These are phyloP conservation scores for Narcine bancroftii DNA, from an alignment of 2,113 vertebrate species.

Conservation along the genomic window DNA sequence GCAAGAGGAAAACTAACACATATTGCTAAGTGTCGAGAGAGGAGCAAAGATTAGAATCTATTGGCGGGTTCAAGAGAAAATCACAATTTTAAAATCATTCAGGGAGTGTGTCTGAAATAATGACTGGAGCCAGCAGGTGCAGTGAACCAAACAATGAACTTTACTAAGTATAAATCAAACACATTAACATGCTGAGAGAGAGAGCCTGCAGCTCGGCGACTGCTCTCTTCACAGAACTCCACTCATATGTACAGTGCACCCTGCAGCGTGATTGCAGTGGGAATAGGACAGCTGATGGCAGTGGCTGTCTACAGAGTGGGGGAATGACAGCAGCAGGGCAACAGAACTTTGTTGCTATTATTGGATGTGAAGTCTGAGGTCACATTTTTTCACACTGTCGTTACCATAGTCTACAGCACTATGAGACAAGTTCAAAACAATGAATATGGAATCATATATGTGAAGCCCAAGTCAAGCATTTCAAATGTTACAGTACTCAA, in stretches of 20 bases:
- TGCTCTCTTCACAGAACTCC: no score
- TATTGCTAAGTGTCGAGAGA: background rate
- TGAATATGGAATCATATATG: background rate
- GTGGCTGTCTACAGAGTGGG: no score
- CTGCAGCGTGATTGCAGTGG: no score
- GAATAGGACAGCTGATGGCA: no score
- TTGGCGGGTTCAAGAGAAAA: background rate
- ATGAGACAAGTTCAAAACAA: background rate
- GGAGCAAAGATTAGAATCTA: background rate
- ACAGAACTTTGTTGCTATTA: background rate
- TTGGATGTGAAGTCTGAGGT: background rate
- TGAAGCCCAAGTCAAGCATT: background rate
- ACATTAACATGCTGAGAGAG: no score
- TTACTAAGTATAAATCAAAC: no score
- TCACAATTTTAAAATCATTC: no score
- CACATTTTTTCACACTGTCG: background rate
- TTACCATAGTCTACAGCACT: background rate
- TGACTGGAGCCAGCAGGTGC: no score
- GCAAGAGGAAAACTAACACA: background rate
- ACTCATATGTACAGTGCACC: no score
- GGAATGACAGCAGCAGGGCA: background rate
- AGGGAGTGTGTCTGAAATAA: no score
- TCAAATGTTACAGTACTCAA: background rate
- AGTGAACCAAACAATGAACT: no score
- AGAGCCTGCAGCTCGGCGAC: no score